These are phyloP conservation scores for Baronia brevicornis DNA, from an alignment of 2,888 invertebrate species.

Conservation along the genomic window DNA sequence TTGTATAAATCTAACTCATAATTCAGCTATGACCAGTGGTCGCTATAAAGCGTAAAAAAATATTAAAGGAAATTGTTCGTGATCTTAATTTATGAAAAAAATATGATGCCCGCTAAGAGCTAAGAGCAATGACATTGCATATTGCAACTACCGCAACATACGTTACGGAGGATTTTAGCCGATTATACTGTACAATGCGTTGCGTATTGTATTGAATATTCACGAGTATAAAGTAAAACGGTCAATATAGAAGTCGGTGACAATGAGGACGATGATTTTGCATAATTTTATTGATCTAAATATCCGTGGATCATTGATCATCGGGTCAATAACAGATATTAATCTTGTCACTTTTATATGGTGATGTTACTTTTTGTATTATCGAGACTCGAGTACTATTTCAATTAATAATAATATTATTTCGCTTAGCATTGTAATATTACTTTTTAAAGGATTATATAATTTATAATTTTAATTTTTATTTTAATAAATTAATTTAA, in stretches of 20 bases:
- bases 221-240: constrained; percentile 43
- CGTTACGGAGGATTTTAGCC: constrained; percentile 3
- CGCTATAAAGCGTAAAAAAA: too few relatives aligned
- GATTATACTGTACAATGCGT: too few relatives aligned
- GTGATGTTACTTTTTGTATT: constrained; percentile 24
- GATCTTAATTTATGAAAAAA: too few relatives aligned
- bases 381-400: constrained; percentile 18
- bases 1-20: too few relatives aligned
- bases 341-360: constrained; percentile 46
- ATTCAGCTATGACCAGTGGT: too few relatives aligned
- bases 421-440: too few relatives aligned
- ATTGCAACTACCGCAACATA: neutral
- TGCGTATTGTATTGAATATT: constrained; percentile 20
- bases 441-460: too few relatives aligned
- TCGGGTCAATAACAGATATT: constrained; percentile 60
- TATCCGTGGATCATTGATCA: constrained; percentile 70
- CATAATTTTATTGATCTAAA: constrained; percentile 73
- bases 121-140: constrained; percentile 13
- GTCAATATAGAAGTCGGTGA: constrained; percentile 41
- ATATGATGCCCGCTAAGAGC: constrained; percentile 6
- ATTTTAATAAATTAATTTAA: too few relatives aligned
- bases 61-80: too few relatives aligned
- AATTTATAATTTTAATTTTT: too few relatives aligned
- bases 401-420: neutral
- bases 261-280: constrained; percentile 64